Evolutionary conservation across 2,113 vertebrate genomes (phyloP).

Genomic region (Ictalurus furcatus): DNA sequence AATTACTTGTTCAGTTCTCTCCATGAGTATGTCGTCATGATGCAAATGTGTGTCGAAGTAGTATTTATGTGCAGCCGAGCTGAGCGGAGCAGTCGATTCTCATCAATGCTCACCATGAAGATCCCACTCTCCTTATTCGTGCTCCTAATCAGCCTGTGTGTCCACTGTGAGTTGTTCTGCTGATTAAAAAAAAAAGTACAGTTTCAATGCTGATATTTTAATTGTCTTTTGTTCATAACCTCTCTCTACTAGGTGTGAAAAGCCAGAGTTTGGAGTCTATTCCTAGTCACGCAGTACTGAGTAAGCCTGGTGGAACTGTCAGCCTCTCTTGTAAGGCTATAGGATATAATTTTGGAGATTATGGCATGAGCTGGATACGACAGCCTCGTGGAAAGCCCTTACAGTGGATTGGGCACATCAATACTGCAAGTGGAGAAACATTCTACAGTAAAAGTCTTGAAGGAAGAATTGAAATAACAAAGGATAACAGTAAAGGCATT

Average conservation of each 20-base stretch:
- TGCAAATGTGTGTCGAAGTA: constrained; percentile 19
- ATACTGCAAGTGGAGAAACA: too few relatives aligned
- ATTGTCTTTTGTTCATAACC: not conserved
- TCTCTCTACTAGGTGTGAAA: not conserved
- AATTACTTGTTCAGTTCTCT: not conserved
- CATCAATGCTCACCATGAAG: not conserved
- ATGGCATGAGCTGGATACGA: too few relatives aligned
- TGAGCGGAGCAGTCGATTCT: constrained; percentile 14
- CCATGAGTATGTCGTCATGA: not conserved
- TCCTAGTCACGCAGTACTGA: not conserved
- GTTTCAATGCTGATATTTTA: not conserved
- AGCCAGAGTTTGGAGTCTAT: constrained; percentile 10
- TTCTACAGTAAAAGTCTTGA: too few relatives aligned
- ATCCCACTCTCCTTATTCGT: too few relatives aligned
- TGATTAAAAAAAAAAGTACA: not conserved
- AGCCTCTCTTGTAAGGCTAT: too few relatives aligned
- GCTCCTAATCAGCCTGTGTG: too few relatives aligned
- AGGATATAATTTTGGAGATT: too few relatives aligned
- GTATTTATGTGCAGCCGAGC: constrained; percentile 48
- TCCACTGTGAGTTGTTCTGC: too few relatives aligned
- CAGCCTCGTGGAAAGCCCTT: not conserved
- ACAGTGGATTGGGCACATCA: not conserved
- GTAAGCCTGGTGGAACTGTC: not conserved
- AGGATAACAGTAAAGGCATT: constrained; percentile 20
- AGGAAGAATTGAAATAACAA: not conserved